These are phyloP conservation scores for western clawed frog (Xenopus tropicalis) DNA, from an alignment of 2,113 vertebrate genomes.

Conservation along the genomic window DNA sequence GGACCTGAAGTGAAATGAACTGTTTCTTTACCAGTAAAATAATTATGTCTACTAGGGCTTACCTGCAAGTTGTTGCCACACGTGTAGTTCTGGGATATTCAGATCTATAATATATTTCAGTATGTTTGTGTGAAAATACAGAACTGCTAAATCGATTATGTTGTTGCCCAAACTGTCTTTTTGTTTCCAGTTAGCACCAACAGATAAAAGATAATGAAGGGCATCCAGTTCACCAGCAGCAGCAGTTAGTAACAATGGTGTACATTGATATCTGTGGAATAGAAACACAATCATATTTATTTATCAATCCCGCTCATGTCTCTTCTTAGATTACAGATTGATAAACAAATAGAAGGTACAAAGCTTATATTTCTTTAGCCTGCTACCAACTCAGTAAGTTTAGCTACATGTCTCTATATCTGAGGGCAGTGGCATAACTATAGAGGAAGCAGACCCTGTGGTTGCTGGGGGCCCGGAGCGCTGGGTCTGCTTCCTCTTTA, in stretches of 20 bases:
- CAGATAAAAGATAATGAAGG: conserved; percentile 62
- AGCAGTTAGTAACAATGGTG: conserved; percentile 65
- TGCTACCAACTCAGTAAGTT: no score
- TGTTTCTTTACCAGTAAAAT: no score
- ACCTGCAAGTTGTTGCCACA: conserved; percentile 71
- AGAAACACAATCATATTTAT: background rate
- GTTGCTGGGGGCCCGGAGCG: no score
- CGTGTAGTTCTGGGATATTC: conserved; percentile 61
- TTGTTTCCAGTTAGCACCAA: conserved; percentile 64
- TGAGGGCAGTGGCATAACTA: no score
- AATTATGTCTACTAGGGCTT: conserved; percentile 36
- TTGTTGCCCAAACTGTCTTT: conserved; percentile 67
- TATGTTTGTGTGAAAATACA: conserved; percentile 66
- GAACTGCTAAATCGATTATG: conserved; percentile 63
- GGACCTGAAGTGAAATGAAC: no score
- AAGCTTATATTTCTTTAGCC: no score
- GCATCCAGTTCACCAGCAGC: conserved; percentile 65
- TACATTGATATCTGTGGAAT: conserved; percentile 58
- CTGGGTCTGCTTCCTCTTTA: no score
- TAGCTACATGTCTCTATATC: no score
- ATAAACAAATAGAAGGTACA: no score
- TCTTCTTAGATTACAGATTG: no score
- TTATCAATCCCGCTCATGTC: background rate
- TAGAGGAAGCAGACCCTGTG: no score
- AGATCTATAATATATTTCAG: conserved; percentile 62